Evolutionary conservation across 2,113 vertebrate genomes (phyloP).

Genomic region (Meles meles): DNA sequence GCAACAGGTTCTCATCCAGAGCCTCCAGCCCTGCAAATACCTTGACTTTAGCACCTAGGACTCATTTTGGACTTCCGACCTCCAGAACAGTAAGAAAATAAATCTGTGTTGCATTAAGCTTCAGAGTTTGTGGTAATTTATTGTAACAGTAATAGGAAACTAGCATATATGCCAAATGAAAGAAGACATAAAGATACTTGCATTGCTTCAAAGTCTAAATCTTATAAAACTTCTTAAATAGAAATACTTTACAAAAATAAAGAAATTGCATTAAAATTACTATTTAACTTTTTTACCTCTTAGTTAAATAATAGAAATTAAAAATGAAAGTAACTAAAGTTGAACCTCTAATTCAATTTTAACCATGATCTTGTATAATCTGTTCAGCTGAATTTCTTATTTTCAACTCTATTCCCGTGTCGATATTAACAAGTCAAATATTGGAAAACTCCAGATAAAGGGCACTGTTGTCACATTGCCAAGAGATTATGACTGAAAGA

Average conservation of each 20-base stretch:
- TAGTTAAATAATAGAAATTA: neutral
- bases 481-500: slow-evolving; percentile 11
- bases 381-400: slow-evolving; percentile 24
- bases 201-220: neutral
- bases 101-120: neutral
- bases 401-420: slow-evolving; percentile 27
- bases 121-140: neutral
- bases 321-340: slow-evolving; percentile 29
- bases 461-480: neutral
- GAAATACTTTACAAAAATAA: neutral
- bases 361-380: neutral
- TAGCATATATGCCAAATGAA: neutral
- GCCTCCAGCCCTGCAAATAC: neutral
- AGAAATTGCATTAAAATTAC: neutral
- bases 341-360: slow-evolving; percentile 23
- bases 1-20: neutral
- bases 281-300: neutral
- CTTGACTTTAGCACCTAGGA: neutral
- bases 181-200: neutral
- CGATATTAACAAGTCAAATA: slow-evolving; percentile 44
- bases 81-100: neutral
- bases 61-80: neutral
- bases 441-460: slow-evolving; percentile 36
- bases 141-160: neutral
- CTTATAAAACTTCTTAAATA: neutral